phyloP scores from a whole-genome alignment of 2,797 vertebrate genomes.

The Enteromius afrohamiltoni region DNA sequence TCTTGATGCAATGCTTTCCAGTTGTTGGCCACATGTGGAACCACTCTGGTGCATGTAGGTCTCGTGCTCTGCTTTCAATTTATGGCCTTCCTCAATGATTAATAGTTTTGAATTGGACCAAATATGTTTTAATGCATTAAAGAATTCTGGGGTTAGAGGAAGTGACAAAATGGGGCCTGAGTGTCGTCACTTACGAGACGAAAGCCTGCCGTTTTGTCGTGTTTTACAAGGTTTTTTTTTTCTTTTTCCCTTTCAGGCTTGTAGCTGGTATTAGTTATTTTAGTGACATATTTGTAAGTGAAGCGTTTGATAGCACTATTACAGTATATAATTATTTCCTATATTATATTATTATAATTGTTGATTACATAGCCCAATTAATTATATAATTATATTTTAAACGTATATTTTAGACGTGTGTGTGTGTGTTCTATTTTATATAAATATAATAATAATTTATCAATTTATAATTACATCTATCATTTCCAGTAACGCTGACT shows the following conservation, averaged over 20 bases:
- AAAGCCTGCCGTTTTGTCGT: conserved; percentile 9
- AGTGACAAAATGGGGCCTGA: conserved; percentile 44
- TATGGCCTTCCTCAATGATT: conserved; percentile 53
- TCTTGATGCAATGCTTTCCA: conserved; percentile 28
- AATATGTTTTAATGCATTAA: conserved; percentile 56
- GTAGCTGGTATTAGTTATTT: background rate
- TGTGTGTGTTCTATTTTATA: background rate
- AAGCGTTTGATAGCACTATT: background rate
- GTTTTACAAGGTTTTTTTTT: background rate
- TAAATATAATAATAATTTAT: background rate
- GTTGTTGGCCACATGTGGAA: conserved; percentile 53
- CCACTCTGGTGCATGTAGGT: conserved; percentile 46
- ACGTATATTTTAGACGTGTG: background rate
- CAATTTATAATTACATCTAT: background rate
- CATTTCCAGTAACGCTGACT: background rate
- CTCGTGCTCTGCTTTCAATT: conserved; percentile 57
- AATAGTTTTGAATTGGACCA: conserved; percentile 57
- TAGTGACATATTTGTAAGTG: background rate
- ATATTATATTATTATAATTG: background rate
- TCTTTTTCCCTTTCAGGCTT: background rate
- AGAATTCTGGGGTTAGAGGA: conserved; percentile 50
- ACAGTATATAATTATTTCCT: background rate
- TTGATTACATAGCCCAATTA: background rate
- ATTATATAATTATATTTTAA: background rate
- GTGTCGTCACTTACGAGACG: conserved; percentile 29